phyloP scores from a whole-genome alignment of 2,888 invertebrate genomes.

The Cotesia congregata region DNA sequence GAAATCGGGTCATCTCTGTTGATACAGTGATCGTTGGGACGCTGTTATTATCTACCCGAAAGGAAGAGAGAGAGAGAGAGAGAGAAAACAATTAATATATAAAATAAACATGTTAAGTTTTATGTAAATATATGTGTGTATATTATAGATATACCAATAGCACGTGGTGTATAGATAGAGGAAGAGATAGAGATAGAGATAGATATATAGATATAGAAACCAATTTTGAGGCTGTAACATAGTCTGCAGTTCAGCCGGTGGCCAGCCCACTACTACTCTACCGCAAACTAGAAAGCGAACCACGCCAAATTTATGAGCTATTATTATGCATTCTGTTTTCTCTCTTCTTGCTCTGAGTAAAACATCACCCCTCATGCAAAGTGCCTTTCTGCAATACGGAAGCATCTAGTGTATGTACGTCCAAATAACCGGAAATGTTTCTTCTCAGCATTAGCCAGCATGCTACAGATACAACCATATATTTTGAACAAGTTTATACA shows the following conservation, averaged over 20 bases:
- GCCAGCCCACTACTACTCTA: slow-evolving; percentile 41
- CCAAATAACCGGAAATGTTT: slow-evolving; percentile 28
- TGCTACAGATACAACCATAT: background rate
- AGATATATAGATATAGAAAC: slow-evolving; percentile 9
- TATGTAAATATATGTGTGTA: background rate
- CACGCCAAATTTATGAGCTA: slow-evolving; percentile 59
- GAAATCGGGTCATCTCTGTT: slow-evolving; percentile 44
- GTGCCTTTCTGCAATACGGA: slow-evolving; percentile 8
- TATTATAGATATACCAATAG: too few relatives aligned
- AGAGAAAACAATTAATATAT: background rate
- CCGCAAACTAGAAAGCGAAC: slow-evolving; percentile 52
- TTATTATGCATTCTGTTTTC: slow-evolving; percentile 60
- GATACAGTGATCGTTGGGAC: slow-evolving; percentile 2
- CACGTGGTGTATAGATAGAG: too few relatives aligned
- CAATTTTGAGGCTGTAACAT: slow-evolving; percentile 50
- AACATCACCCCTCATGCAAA: slow-evolving; percentile 20
- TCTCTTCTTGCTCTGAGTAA: slow-evolving; percentile 38
- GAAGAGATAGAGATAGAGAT: too few relatives aligned
- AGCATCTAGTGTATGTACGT: slow-evolving; percentile 9
- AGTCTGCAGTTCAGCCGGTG: slow-evolving; percentile 34
- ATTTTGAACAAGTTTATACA: background rate
- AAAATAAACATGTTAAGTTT: slow-evolving; percentile 12
- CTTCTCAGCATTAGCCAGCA: background rate
- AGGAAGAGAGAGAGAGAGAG: background rate
- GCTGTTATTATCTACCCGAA: slow-evolving; percentile 22